Base-by-base conservation (phyloP, 2,888 invertebrate species). In the Phlogophora meticulosa region DNA sequence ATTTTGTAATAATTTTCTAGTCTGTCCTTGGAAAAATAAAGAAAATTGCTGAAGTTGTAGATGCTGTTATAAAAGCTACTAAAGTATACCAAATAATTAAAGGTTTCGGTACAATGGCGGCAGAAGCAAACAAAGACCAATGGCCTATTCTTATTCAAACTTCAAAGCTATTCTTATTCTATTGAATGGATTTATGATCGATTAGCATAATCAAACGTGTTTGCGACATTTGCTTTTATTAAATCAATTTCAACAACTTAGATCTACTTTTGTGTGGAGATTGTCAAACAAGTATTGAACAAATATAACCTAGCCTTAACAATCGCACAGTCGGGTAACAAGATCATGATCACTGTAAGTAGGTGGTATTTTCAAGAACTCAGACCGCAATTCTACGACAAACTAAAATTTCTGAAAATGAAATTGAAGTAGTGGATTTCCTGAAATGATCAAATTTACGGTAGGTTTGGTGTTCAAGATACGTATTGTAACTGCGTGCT, bases 341-440 rank as follows among this genome's bases (percentile, higher is more conserved):
- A 28, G 28, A 28, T 5, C 5, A 28, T 5, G 5, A 28, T 5
- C 28, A 28, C 28, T 2, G 5, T 28, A 5, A 28, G n/a, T n/a
- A n/a, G n/a, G n/a, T 13, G 36, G 43, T 20, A 49, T 43, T 53
- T 67, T 60, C 67, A 49, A 74, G 55, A 72, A 57, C 10, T 43
- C 24, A 48, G 45, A 59, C 34, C 42, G 7, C 42, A 10, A 53
- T 60, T 49, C 9, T 4, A 57, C 22, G 15, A 38, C 15, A 17
- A 53, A 67, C 43, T 65, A 36, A 51, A 62, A 65, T 51, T 56
- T 51, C 24, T 34, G 11, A 24, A 43, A 52, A 43, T 10, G 38
- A 46, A 45, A 46, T 61, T 67, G 20, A 24, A 24, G 38, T 43
- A 48, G 46, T 15, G 36, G 36, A 36, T 67, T 60, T 52, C 45